These are phyloP conservation scores for Aphelenchoides avenae DNA, from an alignment of 1,140 invertebrate species.

Conservation along the genomic window DNA sequence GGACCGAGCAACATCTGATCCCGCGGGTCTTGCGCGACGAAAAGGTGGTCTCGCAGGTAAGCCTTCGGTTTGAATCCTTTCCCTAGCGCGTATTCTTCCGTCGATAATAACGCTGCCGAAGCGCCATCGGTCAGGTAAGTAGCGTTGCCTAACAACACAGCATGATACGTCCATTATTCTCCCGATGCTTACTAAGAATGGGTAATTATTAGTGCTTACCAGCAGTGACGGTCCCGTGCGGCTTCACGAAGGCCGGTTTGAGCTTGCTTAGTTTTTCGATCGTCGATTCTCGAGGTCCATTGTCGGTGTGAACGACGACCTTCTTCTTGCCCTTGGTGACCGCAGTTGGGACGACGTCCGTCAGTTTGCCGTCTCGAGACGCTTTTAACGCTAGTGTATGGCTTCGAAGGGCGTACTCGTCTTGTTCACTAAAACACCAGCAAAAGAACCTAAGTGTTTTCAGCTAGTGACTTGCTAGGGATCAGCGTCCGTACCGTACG, in stretches of 20 bases:
- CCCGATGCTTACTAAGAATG: not conserved
- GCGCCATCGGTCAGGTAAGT: conserved; percentile 83
- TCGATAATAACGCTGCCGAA: conserved; percentile 90
- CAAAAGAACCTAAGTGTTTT: no score
- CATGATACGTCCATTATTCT: no score
- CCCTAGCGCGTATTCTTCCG: conserved; percentile 67
- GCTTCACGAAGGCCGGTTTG: conserved; percentile 94
- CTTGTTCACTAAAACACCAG: conserved; percentile 64
- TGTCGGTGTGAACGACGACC: conserved; percentile 76
- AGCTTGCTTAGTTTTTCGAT: conserved; percentile 82
- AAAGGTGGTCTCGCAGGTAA: conserved; percentile 76
- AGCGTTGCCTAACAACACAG: conserved; percentile 36
- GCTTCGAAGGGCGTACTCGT: conserved; percentile 87
- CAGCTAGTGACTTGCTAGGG: no score
- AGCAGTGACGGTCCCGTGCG: conserved; percentile 93
- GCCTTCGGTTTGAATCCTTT: conserved; percentile 67
- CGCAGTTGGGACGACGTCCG: conserved; percentile 81
- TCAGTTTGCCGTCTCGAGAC: conserved; percentile 77
- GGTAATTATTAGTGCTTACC: conserved; percentile 65
- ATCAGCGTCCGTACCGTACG: no score
- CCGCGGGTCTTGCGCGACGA: conserved; percentile 93
- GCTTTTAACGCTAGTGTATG: conserved; percentile 84
- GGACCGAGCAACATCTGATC: conserved; percentile 82
- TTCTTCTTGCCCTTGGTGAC: conserved; percentile 64
- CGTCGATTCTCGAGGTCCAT: conserved; percentile 87